Percentiles rank a stretch among this genome's conserved stretches.
Evolutionary conservation across 2,888 invertebrate genomes (phyloP).

Genomic region (Daptonema setosum): DNA sequence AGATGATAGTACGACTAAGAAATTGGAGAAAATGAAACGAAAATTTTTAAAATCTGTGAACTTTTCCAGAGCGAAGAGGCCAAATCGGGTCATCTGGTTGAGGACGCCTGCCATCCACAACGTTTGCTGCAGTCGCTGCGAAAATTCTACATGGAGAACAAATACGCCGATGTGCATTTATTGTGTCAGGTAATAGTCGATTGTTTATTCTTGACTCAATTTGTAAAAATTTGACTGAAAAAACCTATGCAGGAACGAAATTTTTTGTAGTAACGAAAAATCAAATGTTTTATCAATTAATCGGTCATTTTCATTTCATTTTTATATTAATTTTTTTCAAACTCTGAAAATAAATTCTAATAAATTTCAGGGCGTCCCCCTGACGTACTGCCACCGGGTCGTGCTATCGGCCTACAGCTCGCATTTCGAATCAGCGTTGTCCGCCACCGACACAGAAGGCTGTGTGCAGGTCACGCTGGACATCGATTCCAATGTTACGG

Average conservation of each 20-base stretch:
- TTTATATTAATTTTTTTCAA: too few species aligned
- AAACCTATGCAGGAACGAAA: too few species aligned
- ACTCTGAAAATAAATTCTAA: too few species aligned
- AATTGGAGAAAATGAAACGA: too few species aligned
- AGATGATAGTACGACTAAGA: too few species aligned
- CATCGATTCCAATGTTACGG: conserved; percentile 5
- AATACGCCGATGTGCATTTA: conserved; percentile 11
- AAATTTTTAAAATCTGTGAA: too few species aligned
- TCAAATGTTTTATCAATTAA: too few species aligned
- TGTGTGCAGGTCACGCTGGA: conserved; percentile 6
- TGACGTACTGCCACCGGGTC: conserved; percentile 9
- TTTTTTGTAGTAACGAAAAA: too few species aligned
- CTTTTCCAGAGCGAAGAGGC: conserved; percentile 1
- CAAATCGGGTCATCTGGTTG: background rate
- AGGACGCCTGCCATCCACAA: conserved; percentile 10
- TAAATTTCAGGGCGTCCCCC: conserved; percentile 5
- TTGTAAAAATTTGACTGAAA: too few species aligned
- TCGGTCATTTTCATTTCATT: too few species aligned
- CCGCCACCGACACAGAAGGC: conserved; percentile 2
- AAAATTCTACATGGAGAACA: conserved; percentile 10
- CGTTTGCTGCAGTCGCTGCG: conserved; percentile 8
- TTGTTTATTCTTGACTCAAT: too few species aligned
- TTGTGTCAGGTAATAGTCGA: conserved; percentile 9
- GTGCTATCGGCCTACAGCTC: conserved; percentile 10
- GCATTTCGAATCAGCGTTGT: conserved; percentile 9